phyloP scores from a whole-genome alignment of 92 coral and sea anemone genomes.

The Muricea muricata region DNA sequence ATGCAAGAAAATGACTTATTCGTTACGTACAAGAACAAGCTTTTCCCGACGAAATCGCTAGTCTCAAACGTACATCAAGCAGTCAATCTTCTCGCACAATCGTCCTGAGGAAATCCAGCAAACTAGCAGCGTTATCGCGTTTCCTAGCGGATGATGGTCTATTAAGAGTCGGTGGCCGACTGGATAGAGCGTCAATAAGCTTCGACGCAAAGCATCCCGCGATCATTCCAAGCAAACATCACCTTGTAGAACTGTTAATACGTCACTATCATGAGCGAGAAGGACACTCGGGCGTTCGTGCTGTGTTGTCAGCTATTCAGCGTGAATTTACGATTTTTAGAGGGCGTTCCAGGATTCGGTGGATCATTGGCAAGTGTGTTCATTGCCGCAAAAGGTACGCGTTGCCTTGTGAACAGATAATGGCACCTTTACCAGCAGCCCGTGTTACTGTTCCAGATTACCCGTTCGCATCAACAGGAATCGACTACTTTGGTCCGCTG shows the following conservation, averaged over 20 bases:
- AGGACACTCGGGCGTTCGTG: conserved; percentile 33
- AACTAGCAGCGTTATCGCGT: background rate
- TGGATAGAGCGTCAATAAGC: background rate
- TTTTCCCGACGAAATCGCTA: background rate
- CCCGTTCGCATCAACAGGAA: background rate
- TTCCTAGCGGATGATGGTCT: too few relatives aligned
- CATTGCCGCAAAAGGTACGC: conserved; percentile 41
- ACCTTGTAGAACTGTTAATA: conserved; percentile 15
- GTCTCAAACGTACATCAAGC: background rate
- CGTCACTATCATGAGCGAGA: conserved; percentile 38
- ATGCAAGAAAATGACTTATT: background rate
- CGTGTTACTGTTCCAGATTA: background rate
- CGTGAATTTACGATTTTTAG: conserved; percentile 48
- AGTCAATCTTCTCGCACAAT: background rate
- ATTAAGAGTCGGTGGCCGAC: background rate
- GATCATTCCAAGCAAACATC: conserved; percentile 42
- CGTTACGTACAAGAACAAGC: background rate
- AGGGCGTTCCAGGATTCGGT: conserved; percentile 27
- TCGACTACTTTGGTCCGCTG: background rate
- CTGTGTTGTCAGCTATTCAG: conserved; percentile 35
- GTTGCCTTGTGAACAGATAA: conserved; percentile 19
- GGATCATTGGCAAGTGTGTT: conserved; percentile 24
- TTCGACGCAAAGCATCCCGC: conserved; percentile 28
- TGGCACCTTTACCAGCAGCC: conserved; percentile 52
- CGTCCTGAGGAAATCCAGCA: background rate